These are phyloP conservation scores for Choreutis nemorana DNA, from an alignment of 2,888 invertebrate genomes.

Conservation along the genomic window DNA sequence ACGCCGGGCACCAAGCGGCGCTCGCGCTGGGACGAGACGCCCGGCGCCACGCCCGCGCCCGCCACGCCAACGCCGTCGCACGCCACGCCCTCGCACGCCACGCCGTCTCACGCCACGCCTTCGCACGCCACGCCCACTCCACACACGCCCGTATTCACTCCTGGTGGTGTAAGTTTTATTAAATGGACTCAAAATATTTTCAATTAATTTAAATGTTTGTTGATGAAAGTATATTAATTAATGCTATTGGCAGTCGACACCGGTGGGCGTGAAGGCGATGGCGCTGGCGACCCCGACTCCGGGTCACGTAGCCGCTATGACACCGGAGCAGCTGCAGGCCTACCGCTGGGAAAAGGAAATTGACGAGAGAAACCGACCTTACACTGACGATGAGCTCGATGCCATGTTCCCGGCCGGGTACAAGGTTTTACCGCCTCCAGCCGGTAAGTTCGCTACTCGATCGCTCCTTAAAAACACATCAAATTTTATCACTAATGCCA, in stretches of 20 bases:
- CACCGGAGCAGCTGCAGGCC: slow-evolving; percentile 98
- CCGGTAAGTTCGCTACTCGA: slow-evolving; percentile 61
- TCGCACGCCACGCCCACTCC: slow-evolving; percentile 69
- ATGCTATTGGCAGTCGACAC: slow-evolving; percentile 65
- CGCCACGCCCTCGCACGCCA: slow-evolving; percentile 76
- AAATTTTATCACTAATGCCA: slow-evolving; percentile 27
- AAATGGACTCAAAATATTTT: no score
- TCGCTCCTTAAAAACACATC: slow-evolving; percentile 4
- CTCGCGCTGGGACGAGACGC: slow-evolving; percentile 99
- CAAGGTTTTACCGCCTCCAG: slow-evolving; percentile 95
- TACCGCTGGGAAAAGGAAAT: slow-evolving; percentile 99
- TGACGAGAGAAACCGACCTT: slow-evolving; percentile 95
- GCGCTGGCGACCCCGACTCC: slow-evolving; percentile 98
- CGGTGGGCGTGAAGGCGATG: slow-evolving; percentile 96
- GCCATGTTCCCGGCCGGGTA: slow-evolving; percentile 98
- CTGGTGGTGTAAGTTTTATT: slow-evolving; percentile 70
- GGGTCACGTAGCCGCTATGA: slow-evolving; percentile 96
- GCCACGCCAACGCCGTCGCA: slow-evolving; percentile 77
- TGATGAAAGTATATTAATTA: background rate
- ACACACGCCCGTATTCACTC: slow-evolving; percentile 74
- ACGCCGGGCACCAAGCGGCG: slow-evolving; percentile 95
- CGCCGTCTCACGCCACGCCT: slow-evolving; percentile 74
- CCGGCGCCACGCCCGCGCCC: slow-evolving; percentile 77
- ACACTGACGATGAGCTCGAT: slow-evolving; percentile 97
- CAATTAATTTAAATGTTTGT: background rate